Percentiles rank a stretch among this genome's conserved stretches.
phyloP scores from a whole-genome alignment of 2,797 vertebrate species.

The Cossypha heuglini region DNA sequence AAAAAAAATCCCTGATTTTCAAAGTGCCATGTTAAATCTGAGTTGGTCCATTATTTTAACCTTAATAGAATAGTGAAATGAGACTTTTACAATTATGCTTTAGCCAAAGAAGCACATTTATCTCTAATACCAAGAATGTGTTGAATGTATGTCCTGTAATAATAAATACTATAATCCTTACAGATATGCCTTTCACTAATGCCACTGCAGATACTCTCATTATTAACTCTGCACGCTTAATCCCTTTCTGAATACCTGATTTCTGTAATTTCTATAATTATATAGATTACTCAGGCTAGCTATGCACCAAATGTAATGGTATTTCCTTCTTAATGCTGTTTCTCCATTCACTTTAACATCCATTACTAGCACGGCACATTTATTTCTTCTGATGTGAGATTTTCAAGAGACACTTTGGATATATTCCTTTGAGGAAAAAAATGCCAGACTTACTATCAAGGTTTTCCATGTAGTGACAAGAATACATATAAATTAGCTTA shows the following conservation, averaged over 20 bases:
- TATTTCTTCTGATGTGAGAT: background rate
- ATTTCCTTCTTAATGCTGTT: background rate
- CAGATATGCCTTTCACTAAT: background rate
- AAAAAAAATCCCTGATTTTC: background rate
- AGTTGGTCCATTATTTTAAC: background rate
- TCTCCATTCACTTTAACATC: background rate
- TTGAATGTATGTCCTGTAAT: background rate
- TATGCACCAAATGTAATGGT: background rate
- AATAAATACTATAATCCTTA: background rate
- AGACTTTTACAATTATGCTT: background rate
- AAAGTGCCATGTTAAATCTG: background rate
- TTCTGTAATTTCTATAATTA: background rate
- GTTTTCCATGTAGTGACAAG: background rate
- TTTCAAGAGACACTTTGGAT: background rate
- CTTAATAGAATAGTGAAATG: background rate
- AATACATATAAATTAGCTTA: background rate
- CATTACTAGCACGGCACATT: background rate
- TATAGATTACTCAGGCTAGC: background rate
- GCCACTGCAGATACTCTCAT: background rate
- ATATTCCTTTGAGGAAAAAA: background rate
- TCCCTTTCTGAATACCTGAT: background rate
- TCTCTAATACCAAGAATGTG: background rate
- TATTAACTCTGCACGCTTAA: background rate
- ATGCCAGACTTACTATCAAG: accelerated
- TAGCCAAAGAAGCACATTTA: background rate